These are phyloP conservation scores for Eulacestoma nigropectus DNA, from an alignment of 2,113 vertebrate species.

Conservation along the genomic window DNA sequence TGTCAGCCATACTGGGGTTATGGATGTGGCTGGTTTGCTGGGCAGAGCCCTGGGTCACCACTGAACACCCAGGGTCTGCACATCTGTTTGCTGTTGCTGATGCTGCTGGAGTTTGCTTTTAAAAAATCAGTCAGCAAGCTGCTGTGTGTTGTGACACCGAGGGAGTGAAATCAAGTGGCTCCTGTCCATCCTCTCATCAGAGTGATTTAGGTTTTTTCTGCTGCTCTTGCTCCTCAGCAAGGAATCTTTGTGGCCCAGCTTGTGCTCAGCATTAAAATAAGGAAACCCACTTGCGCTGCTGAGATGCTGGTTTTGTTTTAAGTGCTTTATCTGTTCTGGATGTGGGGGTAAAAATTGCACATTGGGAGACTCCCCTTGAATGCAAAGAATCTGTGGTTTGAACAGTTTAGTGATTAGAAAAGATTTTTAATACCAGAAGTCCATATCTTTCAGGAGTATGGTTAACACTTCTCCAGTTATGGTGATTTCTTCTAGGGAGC, in stretches of 20 bases:
- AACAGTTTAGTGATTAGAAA: neutral
- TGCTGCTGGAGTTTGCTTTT: neutral
- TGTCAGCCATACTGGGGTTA: neutral
- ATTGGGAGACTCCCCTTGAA: neutral
- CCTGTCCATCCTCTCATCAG: neutral
- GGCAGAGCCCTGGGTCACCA: neutral
- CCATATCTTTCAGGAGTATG: neutral
- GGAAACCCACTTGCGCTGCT: neutral
- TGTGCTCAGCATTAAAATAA: neutral
- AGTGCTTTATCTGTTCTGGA: neutral
- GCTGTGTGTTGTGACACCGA: accelerated
- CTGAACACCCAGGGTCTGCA: neutral
- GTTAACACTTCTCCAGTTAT: neutral
- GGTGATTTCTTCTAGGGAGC: neutral
- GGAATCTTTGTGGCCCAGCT: neutral
- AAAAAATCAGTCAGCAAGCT: neutral
- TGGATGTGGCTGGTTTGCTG: neutral
- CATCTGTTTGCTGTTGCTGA: neutral
- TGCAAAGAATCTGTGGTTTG: neutral
- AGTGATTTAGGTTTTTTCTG: neutral
- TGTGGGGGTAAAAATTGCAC: neutral
- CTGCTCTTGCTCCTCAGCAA: neutral
- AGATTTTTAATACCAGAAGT: neutral
- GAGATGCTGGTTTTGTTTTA: neutral
- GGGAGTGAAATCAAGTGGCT: neutral